Conservation (phyloP, 2,113 vertebrate genomes). For the Formicarius rufipectus region DNA sequence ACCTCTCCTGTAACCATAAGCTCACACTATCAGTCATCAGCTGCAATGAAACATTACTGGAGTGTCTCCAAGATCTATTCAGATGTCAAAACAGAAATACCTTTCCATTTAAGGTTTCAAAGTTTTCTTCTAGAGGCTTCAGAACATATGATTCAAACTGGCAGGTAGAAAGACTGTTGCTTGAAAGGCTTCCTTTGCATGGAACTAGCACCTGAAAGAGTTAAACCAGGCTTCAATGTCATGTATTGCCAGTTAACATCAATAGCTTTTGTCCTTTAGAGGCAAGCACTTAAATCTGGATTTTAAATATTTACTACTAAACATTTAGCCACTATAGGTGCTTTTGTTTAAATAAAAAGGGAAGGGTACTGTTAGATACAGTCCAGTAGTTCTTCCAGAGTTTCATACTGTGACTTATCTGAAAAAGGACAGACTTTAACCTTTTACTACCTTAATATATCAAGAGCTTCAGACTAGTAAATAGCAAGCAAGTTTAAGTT, state of each 20-base stretch:
- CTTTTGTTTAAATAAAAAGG: background rate
- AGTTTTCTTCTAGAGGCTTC: conserved; percentile 80
- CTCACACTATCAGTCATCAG: background rate
- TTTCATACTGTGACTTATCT: background rate
- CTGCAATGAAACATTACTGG: background rate
- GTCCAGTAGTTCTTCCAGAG: background rate
- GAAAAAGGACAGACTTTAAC: background rate
- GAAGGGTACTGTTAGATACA: background rate
- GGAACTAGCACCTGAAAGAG: conserved; percentile 86
- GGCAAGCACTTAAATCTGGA: background rate
- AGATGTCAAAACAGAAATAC: conserved; percentile 59
- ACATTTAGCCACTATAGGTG: background rate
- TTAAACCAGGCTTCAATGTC: background rate
- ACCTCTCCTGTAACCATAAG: background rate
- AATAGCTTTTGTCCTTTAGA: background rate
- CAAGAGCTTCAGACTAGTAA: background rate
- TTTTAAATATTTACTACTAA: background rate
- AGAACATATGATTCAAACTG: conserved; percentile 91
- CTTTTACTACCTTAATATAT: background rate
- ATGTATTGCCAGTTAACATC: background rate
- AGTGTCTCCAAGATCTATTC: background rate
- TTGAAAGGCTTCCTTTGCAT: conserved; percentile 85
- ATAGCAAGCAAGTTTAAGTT: background rate
- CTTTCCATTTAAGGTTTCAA: conserved; percentile 89
- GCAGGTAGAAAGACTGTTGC: conserved; percentile 70